Percentiles rank a stretch among this genome's conserved stretches.
phyloP scores from a whole-genome alignment of 2,888 invertebrate genomes.

The Hoplodrina blanda region DNA sequence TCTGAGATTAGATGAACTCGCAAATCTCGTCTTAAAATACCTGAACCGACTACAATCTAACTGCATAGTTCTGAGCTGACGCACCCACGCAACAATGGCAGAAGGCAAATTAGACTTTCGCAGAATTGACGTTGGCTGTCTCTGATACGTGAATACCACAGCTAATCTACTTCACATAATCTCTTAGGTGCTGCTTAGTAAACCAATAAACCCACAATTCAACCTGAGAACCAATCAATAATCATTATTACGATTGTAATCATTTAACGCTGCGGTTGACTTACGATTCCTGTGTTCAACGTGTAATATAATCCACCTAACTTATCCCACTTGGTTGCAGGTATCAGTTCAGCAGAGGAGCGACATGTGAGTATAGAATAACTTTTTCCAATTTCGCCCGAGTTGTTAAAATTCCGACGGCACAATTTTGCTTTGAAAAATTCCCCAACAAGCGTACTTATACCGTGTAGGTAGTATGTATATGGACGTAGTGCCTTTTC shows the following conservation, averaged over 20 bases:
- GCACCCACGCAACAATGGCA: conserved; percentile 13
- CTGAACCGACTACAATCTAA: not conserved
- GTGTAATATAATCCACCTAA: conserved; percentile 53
- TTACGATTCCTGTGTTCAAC: conserved; percentile 19
- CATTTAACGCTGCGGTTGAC: conserved; percentile 36
- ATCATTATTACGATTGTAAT: conserved; percentile 31
- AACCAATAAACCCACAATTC: conserved; percentile 23
- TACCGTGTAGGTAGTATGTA: conserved; percentile 38
- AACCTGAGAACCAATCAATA: conserved; percentile 21
- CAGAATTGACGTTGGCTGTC: conserved; percentile 7
- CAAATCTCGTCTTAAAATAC: conserved; percentile 8
- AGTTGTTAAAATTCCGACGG: conserved; percentile 82
- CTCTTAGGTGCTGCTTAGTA: conserved; percentile 1
- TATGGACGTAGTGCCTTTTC: conserved; percentile 81
- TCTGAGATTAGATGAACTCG: conserved; percentile 8
- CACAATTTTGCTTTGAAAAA: conserved; percentile 85
- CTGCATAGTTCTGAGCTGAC: conserved; percentile 13
- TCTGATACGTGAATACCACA: conserved; percentile 8
- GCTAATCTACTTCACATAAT: conserved; percentile 23
- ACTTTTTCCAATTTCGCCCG: conserved; percentile 79
- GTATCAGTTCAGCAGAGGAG: conserved; percentile 90
- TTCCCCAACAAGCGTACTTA: conserved; percentile 75
- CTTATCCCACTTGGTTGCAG: conserved; percentile 76
- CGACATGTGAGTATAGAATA: conserved; percentile 88
- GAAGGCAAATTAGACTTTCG: conserved; percentile 29